Conservation (phyloP, 2,888 invertebrate species). For the Scaptodrosophila latifasciaeformis region DNA sequence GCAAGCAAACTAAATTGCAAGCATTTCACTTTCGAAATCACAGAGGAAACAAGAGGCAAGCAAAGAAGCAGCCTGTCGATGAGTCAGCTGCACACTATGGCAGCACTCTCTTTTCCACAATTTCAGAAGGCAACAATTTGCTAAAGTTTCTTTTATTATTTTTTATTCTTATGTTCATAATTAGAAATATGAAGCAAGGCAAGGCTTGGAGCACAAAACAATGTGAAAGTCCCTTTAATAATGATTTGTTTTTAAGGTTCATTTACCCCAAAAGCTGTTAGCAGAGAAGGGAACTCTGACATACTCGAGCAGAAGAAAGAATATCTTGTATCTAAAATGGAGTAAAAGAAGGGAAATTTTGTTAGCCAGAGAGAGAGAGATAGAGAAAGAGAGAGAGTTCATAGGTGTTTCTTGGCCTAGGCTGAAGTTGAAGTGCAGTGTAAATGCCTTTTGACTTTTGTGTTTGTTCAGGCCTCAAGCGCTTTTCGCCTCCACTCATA, state of each 20-base stretch:
- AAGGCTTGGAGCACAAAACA: not conserved
- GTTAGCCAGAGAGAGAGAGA: not conserved
- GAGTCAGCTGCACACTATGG: too few species aligned
- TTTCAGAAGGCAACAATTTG: not conserved
- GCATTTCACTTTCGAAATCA: constrained; percentile 5
- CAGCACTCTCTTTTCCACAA: too few species aligned
- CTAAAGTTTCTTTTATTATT: too few species aligned
- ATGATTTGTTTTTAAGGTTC: constrained; percentile 59
- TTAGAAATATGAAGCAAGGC: constrained; percentile 55
- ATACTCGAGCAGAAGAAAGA: too few species aligned
- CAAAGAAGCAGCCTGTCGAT: too few species aligned
- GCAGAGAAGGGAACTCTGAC: too few species aligned
- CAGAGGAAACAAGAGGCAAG: not conserved
- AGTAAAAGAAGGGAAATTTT: too few species aligned
- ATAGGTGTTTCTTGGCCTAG: not conserved
- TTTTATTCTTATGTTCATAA: constrained; percentile 31
- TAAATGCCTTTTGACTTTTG: constrained; percentile 66
- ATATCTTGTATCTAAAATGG: too few species aligned
- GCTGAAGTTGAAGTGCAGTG: constrained; percentile 53
- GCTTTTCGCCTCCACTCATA: constrained; percentile 1
- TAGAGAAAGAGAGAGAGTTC: not conserved
- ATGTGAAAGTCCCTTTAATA: constrained; percentile 41
- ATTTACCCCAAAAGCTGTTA: constrained; percentile 45
- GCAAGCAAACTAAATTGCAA: not conserved
- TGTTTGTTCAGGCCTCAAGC: constrained; percentile 70